A percentile compares a stretch with the other conserved stretches of the same genome.
Conservation (phyloP, 2,113 vertebrate species). For the Echinops telfairi region DNA sequence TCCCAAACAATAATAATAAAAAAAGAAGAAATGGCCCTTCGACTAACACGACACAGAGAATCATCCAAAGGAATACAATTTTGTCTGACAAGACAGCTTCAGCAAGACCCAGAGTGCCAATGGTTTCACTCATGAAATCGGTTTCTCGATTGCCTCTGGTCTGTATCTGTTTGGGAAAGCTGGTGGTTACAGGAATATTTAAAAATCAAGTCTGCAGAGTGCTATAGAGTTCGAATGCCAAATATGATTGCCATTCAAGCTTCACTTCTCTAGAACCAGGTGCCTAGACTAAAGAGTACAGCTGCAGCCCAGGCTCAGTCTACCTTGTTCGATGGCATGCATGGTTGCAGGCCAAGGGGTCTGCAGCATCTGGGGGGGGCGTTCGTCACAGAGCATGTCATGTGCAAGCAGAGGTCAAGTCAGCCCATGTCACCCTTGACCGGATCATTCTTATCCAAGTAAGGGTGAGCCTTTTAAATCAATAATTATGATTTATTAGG, state of each 20-base stretch:
- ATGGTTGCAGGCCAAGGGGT: not conserved
- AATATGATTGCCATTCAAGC: slow-evolving; percentile 15
- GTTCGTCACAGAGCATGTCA: slow-evolving; percentile 21
- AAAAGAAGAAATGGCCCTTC: not conserved
- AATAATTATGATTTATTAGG: slow-evolving; percentile 57
- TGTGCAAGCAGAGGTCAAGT: slow-evolving; percentile 47
- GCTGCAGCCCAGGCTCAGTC: not conserved
- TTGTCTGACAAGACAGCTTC: not conserved
- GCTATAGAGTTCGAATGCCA: slow-evolving; percentile 44
- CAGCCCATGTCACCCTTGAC: not conserved
- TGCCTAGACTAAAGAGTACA: slow-evolving; percentile 51
- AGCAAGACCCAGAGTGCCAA: not conserved
- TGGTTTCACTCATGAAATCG: not conserved
- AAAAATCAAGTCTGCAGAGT: slow-evolving; percentile 37
- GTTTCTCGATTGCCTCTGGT: not conserved
- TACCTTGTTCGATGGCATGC: not conserved
- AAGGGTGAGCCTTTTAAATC: slow-evolving; percentile 51
- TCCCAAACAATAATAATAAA: not conserved
- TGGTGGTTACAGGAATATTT: slow-evolving; percentile 15
- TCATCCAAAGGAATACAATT: not conserved
- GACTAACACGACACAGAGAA: not conserved
- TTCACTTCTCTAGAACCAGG: slow-evolving; percentile 37
- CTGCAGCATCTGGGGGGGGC: not conserved
- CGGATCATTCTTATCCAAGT: slow-evolving; percentile 7
- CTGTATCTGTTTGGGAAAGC: slow-evolving; percentile 29